phyloP scores from a whole-genome alignment of 2,888 invertebrate species.

The Harmothoe impar region DNA sequence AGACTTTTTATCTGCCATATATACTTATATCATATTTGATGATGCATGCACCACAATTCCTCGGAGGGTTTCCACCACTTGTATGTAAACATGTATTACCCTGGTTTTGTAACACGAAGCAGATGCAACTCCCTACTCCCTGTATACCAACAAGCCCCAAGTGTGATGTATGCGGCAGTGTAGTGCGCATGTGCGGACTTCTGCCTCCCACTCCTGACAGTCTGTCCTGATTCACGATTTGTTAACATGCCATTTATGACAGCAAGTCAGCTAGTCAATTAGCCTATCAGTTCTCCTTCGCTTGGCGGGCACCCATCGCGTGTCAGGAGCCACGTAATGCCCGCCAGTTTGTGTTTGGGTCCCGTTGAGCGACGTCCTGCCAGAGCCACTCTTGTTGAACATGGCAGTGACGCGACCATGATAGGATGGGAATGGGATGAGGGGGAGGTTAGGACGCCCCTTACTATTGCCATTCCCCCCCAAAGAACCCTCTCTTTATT shows the following conservation, averaged over 20 bases:
- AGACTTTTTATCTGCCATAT: no score
- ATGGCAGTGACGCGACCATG: not conserved
- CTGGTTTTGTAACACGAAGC: no score
- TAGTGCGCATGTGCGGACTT: slow-evolving; percentile 1
- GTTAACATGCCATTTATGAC: slow-evolving; percentile 44
- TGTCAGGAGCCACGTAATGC: slow-evolving; percentile 3
- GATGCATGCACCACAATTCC: no score
- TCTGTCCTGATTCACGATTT: slow-evolving; percentile 50
- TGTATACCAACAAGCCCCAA: not conserved
- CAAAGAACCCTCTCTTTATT: no score
- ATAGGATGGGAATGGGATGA: not conserved
- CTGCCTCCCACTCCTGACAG: not conserved
- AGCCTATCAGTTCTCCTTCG: slow-evolving; percentile 21
- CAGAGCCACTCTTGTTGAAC: not conserved
- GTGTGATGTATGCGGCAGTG: slow-evolving; percentile 3
- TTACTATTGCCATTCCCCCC: no score
- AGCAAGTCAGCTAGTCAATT: slow-evolving; percentile 44
- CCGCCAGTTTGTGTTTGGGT: slow-evolving; percentile 25
- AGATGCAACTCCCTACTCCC: no score
- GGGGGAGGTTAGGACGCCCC: not conserved
- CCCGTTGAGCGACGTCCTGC: slow-evolving; percentile 27
- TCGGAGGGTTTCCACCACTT: no score
- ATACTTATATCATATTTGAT: no score
- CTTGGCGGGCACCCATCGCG: slow-evolving; percentile 4
- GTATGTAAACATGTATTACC: no score